These are phyloP conservation scores for Brotula barbata DNA, from an alignment of 2,797 vertebrate genomes.

Conservation along the genomic window DNA sequence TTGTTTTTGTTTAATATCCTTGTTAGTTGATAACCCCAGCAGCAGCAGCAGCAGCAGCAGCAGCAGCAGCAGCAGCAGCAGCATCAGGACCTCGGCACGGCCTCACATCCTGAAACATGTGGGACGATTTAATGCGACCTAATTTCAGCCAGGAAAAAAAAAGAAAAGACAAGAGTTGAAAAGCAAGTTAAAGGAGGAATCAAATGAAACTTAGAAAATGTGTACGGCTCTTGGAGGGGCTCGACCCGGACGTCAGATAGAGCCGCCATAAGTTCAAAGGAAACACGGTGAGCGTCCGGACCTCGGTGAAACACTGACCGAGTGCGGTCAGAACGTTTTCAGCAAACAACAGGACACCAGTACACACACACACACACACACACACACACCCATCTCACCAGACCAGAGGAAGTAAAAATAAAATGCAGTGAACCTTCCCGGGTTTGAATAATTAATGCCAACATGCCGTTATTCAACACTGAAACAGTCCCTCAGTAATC, in stretches of 20 bases:
- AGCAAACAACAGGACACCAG: conserved; percentile 52
- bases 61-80: no score
- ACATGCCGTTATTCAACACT: conserved; percentile 22
- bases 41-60: no score
- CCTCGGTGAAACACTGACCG: conserved; percentile 25
- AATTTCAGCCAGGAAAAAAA: no score
- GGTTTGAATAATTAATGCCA: conserved; percentile 49
- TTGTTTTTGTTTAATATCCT: background rate
- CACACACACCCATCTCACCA: conserved; percentile 40
- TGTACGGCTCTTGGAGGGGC: no score
- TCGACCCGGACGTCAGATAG: no score
- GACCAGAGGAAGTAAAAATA: conserved; percentile 31
- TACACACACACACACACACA: conserved; percentile 46
- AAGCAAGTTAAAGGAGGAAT: no score
- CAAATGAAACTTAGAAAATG: no score
- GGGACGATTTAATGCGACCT: background rate
- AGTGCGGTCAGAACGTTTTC: conserved; percentile 31
- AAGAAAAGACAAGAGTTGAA: no score
- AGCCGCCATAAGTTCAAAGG: background rate
- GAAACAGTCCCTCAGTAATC: conserved; percentile 26
- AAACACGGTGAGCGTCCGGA: conserved; percentile 13
- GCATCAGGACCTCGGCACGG: background rate
- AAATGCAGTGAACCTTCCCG: conserved; percentile 30
- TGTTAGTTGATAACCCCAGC: background rate
- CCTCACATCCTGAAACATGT: background rate